Conservation (phyloP, 2,888 invertebrate genomes). For the Platycheirus rosarum region DNA sequence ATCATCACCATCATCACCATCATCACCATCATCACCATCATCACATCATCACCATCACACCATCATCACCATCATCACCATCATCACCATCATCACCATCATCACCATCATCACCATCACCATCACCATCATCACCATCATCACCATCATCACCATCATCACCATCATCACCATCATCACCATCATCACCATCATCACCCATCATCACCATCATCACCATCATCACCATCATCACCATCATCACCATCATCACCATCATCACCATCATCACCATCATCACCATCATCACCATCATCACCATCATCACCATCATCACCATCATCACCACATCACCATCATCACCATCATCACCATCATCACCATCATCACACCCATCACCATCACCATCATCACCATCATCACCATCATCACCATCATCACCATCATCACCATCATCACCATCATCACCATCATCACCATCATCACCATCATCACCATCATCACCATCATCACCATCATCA, state of each 20-base stretch:
- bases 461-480: constrained; percentile 7
- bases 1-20: neutral
- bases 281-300: constrained; percentile 7
- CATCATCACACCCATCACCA: constrained; percentile 3
- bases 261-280: constrained; percentile 2
- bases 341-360: constrained; percentile 5
- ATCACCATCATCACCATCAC: neutral
- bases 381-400: constrained; percentile 7
- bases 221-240: neutral
- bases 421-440: constrained; percentile 7
- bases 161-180: constrained; percentile 6
- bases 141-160: neutral
- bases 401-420: constrained; percentile 7
- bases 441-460: constrained; percentile 5
- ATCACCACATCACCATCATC: constrained; percentile 7
- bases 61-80: neutral
- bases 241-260: too few relatives aligned
- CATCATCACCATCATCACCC: constrained; percentile 1
- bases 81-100: neutral
- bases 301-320: constrained; percentile 7
- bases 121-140: neutral
- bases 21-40: constrained; percentile 1
- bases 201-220: neutral
- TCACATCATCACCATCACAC: neutral
- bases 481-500: constrained; percentile 7